These are phyloP conservation scores for Sarcoramphus papa DNA, from an alignment of 2,797 vertebrate genomes.

Conservation along the genomic window DNA sequence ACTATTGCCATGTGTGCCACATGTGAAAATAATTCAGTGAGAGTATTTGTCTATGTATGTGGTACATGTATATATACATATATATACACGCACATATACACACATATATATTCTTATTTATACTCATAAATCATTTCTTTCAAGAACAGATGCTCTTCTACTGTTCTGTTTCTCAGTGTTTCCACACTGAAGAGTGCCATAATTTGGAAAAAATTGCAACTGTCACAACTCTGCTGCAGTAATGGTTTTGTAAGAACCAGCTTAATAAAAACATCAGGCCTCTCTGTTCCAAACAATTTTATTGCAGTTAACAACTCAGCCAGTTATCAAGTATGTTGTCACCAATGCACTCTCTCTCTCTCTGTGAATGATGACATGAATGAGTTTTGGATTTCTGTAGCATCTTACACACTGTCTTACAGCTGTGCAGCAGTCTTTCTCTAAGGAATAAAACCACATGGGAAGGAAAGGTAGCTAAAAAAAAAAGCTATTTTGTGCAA, in stretches of 20 bases:
- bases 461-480: background rate
- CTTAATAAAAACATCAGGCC: slow-evolving; percentile 24
- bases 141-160: background rate
- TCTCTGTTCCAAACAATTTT: background rate
- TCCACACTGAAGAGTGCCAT: background rate
- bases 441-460: background rate
- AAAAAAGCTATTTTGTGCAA: background rate
- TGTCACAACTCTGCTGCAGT: background rate
- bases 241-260: background rate
- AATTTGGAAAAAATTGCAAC: background rate
- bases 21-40: background rate
- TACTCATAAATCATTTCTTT: background rate
- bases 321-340: background rate
- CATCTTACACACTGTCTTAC: background rate
- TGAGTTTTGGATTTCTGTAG: background rate
- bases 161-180: background rate
- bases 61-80: background rate
- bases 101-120: background rate
- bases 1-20: background rate
- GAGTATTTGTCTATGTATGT: background rate
- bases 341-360: background rate
- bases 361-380: background rate
- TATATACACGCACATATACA: accelerated
- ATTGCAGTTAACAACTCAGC: slow-evolving; percentile 21
- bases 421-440: background rate